Percentiles rank a stretch among this genome's conserved stretches.
These are phyloP conservation scores for Drosophila subquinaria DNA, from an alignment of 2,888 invertebrate species.

Conservation along the genomic window DNA sequence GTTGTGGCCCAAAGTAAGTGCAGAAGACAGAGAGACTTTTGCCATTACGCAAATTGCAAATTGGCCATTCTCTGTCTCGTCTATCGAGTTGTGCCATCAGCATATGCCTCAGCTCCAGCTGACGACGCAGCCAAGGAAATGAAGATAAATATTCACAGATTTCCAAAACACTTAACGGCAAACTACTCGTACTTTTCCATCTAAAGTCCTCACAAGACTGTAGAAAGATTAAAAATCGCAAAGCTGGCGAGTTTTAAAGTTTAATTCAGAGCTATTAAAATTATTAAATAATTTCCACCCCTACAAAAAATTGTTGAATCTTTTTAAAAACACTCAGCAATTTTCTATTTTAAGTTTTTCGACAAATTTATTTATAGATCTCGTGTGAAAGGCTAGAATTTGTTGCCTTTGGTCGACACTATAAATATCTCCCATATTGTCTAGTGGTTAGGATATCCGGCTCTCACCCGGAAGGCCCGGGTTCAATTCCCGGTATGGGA, in stretches of 20 bases:
- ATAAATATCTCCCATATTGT: slow-evolving; percentile 81
- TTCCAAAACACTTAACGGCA: slow-evolving; percentile 33
- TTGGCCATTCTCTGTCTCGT: slow-evolving; percentile 61
- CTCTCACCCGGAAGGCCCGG: slow-evolving; percentile 88
- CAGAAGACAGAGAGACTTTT: slow-evolving; percentile 35
- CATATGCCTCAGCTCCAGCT: slow-evolving; percentile 40
- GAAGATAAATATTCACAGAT: slow-evolving; percentile 54
- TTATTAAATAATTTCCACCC: no score
- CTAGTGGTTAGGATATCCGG: slow-evolving; percentile 85
- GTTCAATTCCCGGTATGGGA: slow-evolving; percentile 96
- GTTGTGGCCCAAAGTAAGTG: slow-evolving; percentile 27
- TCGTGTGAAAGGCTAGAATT: not conserved
- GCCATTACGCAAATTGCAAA: slow-evolving; percentile 73
- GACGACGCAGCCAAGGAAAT: slow-evolving; percentile 29
- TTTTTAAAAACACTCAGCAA: no score
- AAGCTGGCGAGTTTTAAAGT: not conserved
- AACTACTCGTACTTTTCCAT: slow-evolving; percentile 5
- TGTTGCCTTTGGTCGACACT: not conserved
- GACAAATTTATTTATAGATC: not conserved
- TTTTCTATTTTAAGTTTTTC: not conserved
- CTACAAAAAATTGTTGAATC: no score
- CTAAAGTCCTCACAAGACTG: not conserved
- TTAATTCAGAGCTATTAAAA: not conserved
- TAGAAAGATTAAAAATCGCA: not conserved
- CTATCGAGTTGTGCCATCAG: slow-evolving; percentile 55